Percentiles rank a stretch among this genome's conserved stretches.
phyloP scores from a whole-genome alignment of 2,113 vertebrate species.

The Mobula hypostoma region DNA sequence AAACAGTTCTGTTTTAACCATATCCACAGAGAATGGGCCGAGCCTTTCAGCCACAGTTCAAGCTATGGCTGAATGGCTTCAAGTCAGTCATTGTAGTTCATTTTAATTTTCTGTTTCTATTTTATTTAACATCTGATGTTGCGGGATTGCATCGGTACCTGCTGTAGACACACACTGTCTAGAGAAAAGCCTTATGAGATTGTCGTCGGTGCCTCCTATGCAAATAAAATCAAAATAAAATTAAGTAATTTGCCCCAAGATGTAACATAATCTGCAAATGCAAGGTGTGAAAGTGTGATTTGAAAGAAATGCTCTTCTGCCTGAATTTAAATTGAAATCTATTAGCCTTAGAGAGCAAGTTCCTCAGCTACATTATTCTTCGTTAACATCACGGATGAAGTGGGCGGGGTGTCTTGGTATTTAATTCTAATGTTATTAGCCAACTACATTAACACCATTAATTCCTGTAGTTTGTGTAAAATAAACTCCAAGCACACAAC shows the following conservation, averaged over 20 bases:
- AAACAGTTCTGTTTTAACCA: constrained; percentile 37
- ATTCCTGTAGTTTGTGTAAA: no score
- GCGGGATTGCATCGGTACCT: constrained; percentile 49
- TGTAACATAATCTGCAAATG: constrained; percentile 50
- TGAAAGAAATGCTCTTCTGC: constrained; percentile 48
- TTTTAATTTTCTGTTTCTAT: constrained; percentile 46
- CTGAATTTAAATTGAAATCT: constrained; percentile 32
- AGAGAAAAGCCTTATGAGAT: constrained; percentile 45
- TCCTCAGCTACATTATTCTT: constrained; percentile 11
- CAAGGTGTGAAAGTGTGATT: constrained; percentile 51
- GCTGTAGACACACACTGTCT: constrained; percentile 45
- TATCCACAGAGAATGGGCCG: constrained; percentile 1
- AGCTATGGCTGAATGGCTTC: constrained; percentile 14
- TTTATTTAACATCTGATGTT: constrained; percentile 50
- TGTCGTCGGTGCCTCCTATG: constrained; percentile 46
- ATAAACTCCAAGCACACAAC: neutral
- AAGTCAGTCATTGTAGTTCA: constrained; percentile 35
- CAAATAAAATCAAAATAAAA: constrained; percentile 46
- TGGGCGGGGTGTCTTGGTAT: neutral
- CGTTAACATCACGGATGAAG: neutral
- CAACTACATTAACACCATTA: neutral
- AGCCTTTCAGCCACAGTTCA: neutral
- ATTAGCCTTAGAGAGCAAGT: neutral
- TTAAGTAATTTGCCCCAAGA: constrained; percentile 47
- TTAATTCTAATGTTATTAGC: neutral